Base-by-base conservation (phyloP, 2,113 vertebrate genomes). In the Ellobius talpinus region DNA sequence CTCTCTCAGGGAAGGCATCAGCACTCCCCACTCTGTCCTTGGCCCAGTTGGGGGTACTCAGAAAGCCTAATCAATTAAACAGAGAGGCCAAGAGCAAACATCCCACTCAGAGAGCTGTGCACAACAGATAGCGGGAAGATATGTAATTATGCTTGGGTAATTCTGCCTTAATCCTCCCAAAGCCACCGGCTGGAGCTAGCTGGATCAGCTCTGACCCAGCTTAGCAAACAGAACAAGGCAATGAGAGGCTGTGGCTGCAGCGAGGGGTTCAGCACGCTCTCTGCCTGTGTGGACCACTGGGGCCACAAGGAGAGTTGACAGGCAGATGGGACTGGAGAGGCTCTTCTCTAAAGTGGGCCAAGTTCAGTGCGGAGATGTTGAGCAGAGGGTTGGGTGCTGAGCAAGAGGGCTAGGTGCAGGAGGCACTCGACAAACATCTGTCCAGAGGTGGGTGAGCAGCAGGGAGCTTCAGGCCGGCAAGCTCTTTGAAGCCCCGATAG, bases 121-220 rank as follows among this genome's bases (percentile, higher is more conserved):
- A 33, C 96, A 97, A 97, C 97, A 97, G 98, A 98, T 97, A 98
- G 98, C 91, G 97, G 82, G 87, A 95, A 97, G 96, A 97, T 94
- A 55, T 74, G 97, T 98, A 98, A 99, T 99, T 98, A 98, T 98
- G 98, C 98, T 96, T 89, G 84, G 96, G 95, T 98, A 98, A 98
- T 98, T 92, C 98, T 94, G 87, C 97, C 93, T 96, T 98, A 99
- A 98, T 98, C 98, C 98, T 98, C 96, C 95, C 96, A 97, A 98
- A 97, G 98, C 98, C 97, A 97, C 93, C 1, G 61, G 97, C 89
- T 79, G 95, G 97, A 97, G 98, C 98, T 97, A 96, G 86, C 74
- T 97, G 97, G 98, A 98, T 98, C 97, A 98, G 97, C 97, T 95
- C 92, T 97, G 97, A 98, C 98, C 98, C 79, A n/a, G 97, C 98